Base-by-base conservation (phyloP, 2,113 vertebrate genomes). In the Mirza zaza region DNA sequence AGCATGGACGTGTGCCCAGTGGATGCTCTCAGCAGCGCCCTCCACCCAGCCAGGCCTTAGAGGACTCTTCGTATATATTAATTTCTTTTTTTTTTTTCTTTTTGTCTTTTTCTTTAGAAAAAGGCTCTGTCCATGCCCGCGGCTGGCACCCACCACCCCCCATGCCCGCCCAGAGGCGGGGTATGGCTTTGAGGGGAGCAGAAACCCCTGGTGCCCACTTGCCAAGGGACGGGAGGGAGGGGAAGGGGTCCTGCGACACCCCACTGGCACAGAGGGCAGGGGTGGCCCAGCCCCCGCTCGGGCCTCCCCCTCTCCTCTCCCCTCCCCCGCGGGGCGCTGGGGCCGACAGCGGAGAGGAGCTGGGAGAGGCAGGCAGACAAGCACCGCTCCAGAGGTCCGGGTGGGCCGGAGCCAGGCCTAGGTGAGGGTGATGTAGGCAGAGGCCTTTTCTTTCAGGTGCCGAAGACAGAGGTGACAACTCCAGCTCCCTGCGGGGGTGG, bases 391-490 rank as follows among this genome's bases (percentile, higher is more conserved):
- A 63, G 93, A 92, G 92, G 94, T 94, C 96, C 91, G 8, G 92
- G 90, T 45, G 67, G 84, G 86, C 42, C 50, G 50, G 96, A 75
- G 85, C 77, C 97, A 70, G 84, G 98, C 98, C 99, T 99, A 99
- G 98, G 99, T 99, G 95, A 99, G 99, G 80, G 99, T 99, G 98
- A 99, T 99, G 98, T 99, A 99, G 97, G 99, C 99, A 11, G 99
- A 99, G 45, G 99, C 99, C 98, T 99, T 99, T 97, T 99, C 99
- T 97, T 99, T 99, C 98, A 99, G 98, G 97, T 99, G 99, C 98
- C 99, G 99, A 96, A 99, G 98, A 98, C 99, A 99, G 97, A 99
- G 98, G 98, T 99, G 99, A 98, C 99, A 99, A 94, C 99, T 99
- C 99, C 99, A 99, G 98, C 99, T 99, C 96, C 99, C 99, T 99